phyloP scores from a whole-genome alignment of 2,888 invertebrate species.

The Dryocosmus kuriphilus region DNA sequence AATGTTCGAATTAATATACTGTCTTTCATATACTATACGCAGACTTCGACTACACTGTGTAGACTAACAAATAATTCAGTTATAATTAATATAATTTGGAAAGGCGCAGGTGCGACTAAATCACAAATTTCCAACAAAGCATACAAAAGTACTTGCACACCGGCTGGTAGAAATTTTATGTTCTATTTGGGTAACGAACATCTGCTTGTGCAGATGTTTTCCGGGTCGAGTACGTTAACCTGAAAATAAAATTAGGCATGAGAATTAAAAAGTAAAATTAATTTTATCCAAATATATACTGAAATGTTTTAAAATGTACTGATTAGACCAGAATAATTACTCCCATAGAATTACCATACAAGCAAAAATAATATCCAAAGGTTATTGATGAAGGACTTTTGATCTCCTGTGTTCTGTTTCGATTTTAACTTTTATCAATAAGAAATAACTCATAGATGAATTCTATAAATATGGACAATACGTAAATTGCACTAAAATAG shows the following conservation, averaged over 20 bases:
- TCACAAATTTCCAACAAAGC: conserved; percentile 10
- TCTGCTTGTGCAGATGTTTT: conserved; percentile 16
- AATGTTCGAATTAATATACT: too few species aligned
- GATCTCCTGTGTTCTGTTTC: too few species aligned
- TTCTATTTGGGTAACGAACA: conserved; percentile 24
- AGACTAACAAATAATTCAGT: background rate
- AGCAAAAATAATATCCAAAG: too few species aligned
- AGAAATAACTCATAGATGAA: background rate
- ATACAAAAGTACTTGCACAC: conserved; percentile 18
- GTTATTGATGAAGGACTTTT: too few species aligned
- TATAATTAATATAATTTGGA: conserved; percentile 3
- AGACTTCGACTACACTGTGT: too few species aligned
- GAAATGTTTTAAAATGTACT: too few species aligned
- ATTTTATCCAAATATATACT: too few species aligned
- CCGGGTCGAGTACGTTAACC: background rate
- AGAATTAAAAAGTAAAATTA: too few species aligned
- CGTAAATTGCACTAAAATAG: background rate
- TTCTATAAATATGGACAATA: background rate
- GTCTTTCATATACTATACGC: too few species aligned
- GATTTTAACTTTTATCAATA: too few species aligned
- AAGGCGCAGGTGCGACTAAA: conserved; percentile 24
- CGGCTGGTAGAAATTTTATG: conserved; percentile 9
- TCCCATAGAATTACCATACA: too few species aligned
- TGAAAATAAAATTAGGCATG: background rate
- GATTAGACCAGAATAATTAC: too few species aligned